A percentile compares a stretch with the other conserved stretches of the same genome.
These are phyloP conservation scores for Drosophila teissieri DNA, from an alignment of 1,140 invertebrate species.

Conservation along the genomic window DNA sequence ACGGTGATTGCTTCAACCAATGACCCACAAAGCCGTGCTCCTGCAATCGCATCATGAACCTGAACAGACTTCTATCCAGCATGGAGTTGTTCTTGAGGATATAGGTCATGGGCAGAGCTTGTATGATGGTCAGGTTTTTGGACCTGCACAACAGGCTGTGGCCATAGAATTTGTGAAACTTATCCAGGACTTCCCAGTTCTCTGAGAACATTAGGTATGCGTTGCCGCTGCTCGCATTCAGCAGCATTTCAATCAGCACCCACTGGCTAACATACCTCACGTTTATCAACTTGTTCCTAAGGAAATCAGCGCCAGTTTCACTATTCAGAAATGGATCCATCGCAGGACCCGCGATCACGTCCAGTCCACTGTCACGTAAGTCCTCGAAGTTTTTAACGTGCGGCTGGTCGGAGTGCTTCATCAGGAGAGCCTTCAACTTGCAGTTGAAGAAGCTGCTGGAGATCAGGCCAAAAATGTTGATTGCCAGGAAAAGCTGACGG, in stretches of 20 bases:
- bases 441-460: slow-evolving; percentile 37
- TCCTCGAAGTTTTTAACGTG: slow-evolving; percentile 32
- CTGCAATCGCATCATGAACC: neutral
- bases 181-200: neutral
- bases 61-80: neutral
- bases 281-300: neutral
- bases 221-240: neutral
- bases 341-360: neutral
- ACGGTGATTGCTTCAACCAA: neutral
- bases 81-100: neutral
- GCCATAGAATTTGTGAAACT: neutral
- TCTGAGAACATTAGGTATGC: neutral
- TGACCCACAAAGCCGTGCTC: neutral
- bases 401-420: neutral
- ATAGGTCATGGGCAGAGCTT: neutral
- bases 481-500: slow-evolving; percentile 39
- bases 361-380: slow-evolving; percentile 30
- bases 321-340: neutral
- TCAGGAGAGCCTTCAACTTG: slow-evolving; percentile 52
- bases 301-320: neutral
- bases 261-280: neutral
- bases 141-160: slow-evolving; percentile 3
- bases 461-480: slow-evolving; percentile 50
- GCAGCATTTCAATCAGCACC: neutral
- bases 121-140: neutral